A percentile compares a stretch with the other conserved stretches of the same genome.
These are phyloP conservation scores for Ornithoptera alexandrae DNA, from an alignment of 2,888 invertebrate genomes.

Conservation along the genomic window DNA sequence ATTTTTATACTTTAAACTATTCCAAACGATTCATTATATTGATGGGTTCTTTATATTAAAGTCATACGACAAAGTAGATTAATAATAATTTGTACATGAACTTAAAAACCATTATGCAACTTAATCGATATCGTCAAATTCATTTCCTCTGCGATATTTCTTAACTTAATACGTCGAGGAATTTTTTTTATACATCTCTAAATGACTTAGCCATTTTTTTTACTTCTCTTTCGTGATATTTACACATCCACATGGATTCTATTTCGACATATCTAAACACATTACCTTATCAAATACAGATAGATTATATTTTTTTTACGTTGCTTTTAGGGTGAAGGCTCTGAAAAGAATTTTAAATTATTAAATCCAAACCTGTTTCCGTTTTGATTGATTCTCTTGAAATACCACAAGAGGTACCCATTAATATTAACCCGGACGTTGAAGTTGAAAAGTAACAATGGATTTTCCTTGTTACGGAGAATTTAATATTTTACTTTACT, in stretches of 20 bases:
- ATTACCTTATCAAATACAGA: not conserved
- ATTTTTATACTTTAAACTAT: not conserved
- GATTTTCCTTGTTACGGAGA: slow-evolving; percentile 5
- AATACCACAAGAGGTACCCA: slow-evolving; percentile 1
- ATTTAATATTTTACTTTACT: slow-evolving; percentile 2
- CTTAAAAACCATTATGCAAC: not conserved
- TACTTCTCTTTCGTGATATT: not conserved
- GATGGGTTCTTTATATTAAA: not conserved
- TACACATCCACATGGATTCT: not conserved
- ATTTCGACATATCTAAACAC: not conserved
- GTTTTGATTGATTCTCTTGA: slow-evolving; percentile 3
- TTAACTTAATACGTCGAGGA: not conserved
- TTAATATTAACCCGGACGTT: slow-evolving; percentile 1
- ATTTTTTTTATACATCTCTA: not conserved
- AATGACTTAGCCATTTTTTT: not conserved
- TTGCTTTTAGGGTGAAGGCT: too few species aligned
- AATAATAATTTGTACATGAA: not conserved
- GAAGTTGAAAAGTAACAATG: slow-evolving; percentile 12
- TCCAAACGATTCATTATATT: not conserved
- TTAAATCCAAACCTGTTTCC: not conserved
- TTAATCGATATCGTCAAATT: not conserved
- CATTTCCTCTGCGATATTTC: not conserved
- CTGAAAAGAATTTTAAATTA: too few species aligned
- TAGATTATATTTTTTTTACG: too few species aligned
- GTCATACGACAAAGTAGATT: not conserved